Base-by-base conservation (phyloP, 2,888 invertebrate genomes). In the Drosophila suboccidentalis region DNA sequence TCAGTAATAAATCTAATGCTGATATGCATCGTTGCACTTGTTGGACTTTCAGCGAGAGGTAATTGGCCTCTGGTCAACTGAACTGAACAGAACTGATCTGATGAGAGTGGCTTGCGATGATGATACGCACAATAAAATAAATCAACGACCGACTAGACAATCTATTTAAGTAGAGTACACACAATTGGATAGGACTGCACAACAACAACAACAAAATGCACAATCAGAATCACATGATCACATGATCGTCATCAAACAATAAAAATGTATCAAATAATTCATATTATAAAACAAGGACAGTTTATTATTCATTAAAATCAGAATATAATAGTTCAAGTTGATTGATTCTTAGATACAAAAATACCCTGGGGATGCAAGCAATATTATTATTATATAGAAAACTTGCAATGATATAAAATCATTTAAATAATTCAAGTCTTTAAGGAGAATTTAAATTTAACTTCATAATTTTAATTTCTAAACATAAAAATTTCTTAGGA, bases 1-100 rank as follows among this genome's bases (percentile, higher is more conserved):
- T 34, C 26, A 68, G 32, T 39, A 64, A 64, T 69, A 75, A 77
- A 77, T 80, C 80, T 80, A 80, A 80, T 80, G 70, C 67, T 70
- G 75, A 71, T 73, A 75, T 75, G 68, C 81, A 80, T 78, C 78
- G 78, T 61, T 75, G 78, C 71, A 67, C 57, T 61, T 66, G 75
- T 71, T 78, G 74, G 79, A 78, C 80, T 66, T 69, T 79, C 68
- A 80, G 65, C 65, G 39, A 55, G 80, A 80, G 80, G 80, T 80
- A 78, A 70, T 78, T 80, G 81, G 73, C 81, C 80, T 80, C 69
- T 78, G 63, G 32, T 55, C 55, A 51, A 39, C 44, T 26, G 26
- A 26, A 26, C 26, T 26, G 26, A 26, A 26, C 26, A 4, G 22
- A 22, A 19, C 19, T 3, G 19, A 19, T 3, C 19, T 51, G 22